A percentile compares a stretch with the other conserved stretches of the same genome.
Evolutionary conservation across 2,113 vertebrate genomes (phyloP).

Genomic region (Seriola aureovittata): DNA sequence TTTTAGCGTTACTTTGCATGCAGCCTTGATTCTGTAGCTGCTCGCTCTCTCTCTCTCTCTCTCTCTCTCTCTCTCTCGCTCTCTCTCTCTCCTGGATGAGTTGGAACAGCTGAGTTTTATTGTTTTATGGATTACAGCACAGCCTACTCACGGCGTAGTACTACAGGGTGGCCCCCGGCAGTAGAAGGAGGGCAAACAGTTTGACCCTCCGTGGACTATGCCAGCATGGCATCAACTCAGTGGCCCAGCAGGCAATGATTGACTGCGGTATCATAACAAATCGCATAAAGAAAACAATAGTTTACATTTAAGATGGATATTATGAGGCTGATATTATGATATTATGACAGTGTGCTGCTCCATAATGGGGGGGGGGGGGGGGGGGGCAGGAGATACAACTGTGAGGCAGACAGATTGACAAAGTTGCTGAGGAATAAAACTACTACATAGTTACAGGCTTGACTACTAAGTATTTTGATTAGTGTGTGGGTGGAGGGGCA

Average conservation of each 20-base stretch:
- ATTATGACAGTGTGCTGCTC: too few relatives aligned
- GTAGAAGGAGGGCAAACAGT: constrained; percentile 17
- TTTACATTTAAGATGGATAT: neutral
- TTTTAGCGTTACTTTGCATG: neutral
- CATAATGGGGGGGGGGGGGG: too few relatives aligned
- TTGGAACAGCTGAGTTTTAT: constrained; percentile 61
- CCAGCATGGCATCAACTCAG: constrained; percentile 59
- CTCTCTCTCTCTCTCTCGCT: too few relatives aligned
- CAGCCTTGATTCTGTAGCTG: neutral
- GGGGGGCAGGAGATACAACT: neutral
- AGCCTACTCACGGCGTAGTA: neutral
- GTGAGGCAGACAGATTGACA: neutral
- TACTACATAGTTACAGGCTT: neutral
- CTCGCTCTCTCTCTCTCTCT: too few relatives aligned
- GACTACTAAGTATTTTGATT: constrained; percentile 29
- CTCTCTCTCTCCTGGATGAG: too few relatives aligned
- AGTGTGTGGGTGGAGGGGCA: constrained; percentile 47
- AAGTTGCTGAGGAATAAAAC: neutral
- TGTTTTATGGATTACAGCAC: constrained; percentile 59
- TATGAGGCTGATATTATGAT: neutral
- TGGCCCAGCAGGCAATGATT: constrained; percentile 45
- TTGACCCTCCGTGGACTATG: constrained; percentile 55
- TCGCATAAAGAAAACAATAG: neutral
- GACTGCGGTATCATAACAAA: constrained; percentile 16
- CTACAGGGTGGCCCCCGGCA: neutral